A percentile compares a stretch with the other conserved stretches of the same genome.
Evolutionary conservation across 1,140 invertebrate species (phyloP).

Genomic region (Drosophila pseudoananassae): DNA sequence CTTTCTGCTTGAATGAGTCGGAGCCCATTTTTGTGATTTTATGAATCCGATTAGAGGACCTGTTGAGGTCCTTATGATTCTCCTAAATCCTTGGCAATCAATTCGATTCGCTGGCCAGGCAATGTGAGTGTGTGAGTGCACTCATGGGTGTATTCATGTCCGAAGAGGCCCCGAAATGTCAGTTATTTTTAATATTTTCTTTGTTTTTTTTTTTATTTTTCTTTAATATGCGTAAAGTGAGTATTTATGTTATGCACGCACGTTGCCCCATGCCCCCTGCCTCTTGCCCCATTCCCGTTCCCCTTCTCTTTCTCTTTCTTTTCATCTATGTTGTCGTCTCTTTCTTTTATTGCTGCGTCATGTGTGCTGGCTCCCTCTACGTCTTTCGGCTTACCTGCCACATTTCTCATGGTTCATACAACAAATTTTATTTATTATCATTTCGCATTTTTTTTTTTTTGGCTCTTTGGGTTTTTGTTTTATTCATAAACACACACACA

Average conservation of each 20-base stretch:
- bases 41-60: conserved; percentile 1
- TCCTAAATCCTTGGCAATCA: neutral
- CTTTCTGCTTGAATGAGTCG: neutral
- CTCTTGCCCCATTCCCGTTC: neutral
- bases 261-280: neutral
- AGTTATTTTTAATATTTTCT: conserved; percentile 50
- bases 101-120: neutral
- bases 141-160: conserved; percentile 32
- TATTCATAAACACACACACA: conserved; percentile 48
- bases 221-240: conserved; percentile 59
- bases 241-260: conserved; percentile 56
- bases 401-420: conserved; percentile 47
- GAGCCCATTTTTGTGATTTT: neutral
- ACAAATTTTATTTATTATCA: conserved; percentile 52
- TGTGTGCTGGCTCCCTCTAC: conserved; percentile 2
- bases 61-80: neutral
- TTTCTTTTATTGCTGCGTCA: conserved; percentile 31
- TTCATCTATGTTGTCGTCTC: conserved; percentile 15
- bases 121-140: conserved; percentile 9
- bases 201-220: conserved; percentile 1
- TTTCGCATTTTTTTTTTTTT: conserved; percentile 30
- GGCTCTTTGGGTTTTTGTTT: conserved; percentile 50
- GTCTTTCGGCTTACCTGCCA: conserved; percentile 49
- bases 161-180: conserved; percentile 32
- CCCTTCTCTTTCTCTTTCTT: neutral